These are phyloP conservation scores for Kobus ellipsiprymnus DNA, from an alignment of 2,113 vertebrate genomes.

Conservation along the genomic window DNA sequence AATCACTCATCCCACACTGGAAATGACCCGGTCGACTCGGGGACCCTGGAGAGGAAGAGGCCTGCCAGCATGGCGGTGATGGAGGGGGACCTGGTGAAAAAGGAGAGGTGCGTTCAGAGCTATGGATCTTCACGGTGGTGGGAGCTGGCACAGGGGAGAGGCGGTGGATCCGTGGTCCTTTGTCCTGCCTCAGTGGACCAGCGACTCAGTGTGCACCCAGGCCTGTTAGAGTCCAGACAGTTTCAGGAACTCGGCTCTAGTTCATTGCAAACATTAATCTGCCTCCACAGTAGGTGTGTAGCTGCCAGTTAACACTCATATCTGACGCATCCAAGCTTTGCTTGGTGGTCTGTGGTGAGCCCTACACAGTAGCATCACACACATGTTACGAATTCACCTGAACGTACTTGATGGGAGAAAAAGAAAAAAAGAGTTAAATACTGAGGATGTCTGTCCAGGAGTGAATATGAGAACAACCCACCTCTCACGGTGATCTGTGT, in stretches of 20 bases:
- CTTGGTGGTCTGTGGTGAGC: slow-evolving; percentile 24
- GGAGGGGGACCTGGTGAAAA: slow-evolving; percentile 89
- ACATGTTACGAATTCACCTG: not conserved
- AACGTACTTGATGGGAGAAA: not conserved
- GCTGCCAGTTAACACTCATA: slow-evolving; percentile 10
- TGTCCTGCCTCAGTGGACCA: slow-evolving; percentile 56
- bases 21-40: slow-evolving; percentile 82
- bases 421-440: not conserved
- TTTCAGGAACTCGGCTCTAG: not conserved
- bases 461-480: not conserved
- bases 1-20: slow-evolving; percentile 85
- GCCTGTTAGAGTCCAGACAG: slow-evolving; percentile 19
- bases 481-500: not conserved
- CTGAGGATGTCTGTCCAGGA: not conserved
- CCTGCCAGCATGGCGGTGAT: slow-evolving; percentile 92
- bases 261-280: not conserved
- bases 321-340: not conserved
- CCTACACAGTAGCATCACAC: not conserved
- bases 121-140: accelerated
- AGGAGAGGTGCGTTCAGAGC: slow-evolving; percentile 85
- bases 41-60: slow-evolving; percentile 93
- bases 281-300: not conserved
- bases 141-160: accelerated
- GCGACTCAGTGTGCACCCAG: slow-evolving; percentile 30
- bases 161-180: not conserved